phyloP scores from a whole-genome alignment of 2,113 vertebrate species.

The Oreochromis niloticus region DNA sequence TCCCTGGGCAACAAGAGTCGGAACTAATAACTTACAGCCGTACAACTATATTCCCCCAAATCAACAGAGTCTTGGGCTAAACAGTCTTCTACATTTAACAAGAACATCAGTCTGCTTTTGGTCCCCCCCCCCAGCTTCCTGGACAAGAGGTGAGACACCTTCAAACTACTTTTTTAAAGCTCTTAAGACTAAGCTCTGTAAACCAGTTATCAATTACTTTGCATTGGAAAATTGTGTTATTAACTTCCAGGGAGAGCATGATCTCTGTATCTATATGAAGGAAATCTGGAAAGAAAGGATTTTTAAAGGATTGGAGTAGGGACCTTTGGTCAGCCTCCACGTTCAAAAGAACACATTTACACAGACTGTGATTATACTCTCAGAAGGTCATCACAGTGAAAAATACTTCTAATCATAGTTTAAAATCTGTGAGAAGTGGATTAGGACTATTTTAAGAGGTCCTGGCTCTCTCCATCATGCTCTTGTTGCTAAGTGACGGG shows the following conservation, averaged over 20 bases:
- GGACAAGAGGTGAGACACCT: neutral
- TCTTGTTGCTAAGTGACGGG: conserved; percentile 26
- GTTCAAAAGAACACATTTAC: conserved; percentile 15
- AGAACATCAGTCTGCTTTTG: neutral
- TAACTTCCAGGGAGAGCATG: neutral
- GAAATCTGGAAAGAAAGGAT: neutral
- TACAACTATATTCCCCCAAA: neutral
- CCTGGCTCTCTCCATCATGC: neutral
- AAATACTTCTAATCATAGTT: conserved; percentile 17
- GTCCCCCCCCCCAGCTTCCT: neutral
- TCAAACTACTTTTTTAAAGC: neutral
- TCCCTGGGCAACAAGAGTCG: neutral
- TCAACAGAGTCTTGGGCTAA: neutral
- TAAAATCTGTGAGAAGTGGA: conserved; percentile 29
- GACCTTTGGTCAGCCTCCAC: neutral
- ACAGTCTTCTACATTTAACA: fast-evolving
- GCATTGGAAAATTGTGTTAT: neutral
- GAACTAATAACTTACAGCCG: neutral
- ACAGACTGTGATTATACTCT: conserved; percentile 16
- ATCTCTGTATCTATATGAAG: neutral
- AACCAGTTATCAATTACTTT: neutral
- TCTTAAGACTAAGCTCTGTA: neutral
- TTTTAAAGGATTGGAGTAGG: neutral
- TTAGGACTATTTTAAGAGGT: conserved; percentile 7
- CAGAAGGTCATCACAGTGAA: conserved; percentile 25